phyloP scores from a whole-genome alignment of 2,797 vertebrate species.

The Sebastes kiyomatsui region DNA sequence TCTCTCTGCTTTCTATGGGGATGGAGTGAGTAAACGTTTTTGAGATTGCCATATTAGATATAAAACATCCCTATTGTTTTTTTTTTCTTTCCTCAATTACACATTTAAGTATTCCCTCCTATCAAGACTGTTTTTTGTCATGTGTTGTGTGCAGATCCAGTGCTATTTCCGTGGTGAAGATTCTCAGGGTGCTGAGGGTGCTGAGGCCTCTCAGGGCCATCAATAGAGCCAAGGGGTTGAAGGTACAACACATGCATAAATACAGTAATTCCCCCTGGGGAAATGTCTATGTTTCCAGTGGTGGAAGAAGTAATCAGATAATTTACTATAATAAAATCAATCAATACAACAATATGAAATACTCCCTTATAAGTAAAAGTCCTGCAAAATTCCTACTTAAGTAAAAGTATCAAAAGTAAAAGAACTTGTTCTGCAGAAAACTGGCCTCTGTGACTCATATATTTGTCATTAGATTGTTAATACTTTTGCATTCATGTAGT shows the following conservation, averaged over 20 bases:
- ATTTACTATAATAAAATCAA: not conserved
- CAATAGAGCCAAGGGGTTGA: conserved; percentile 96
- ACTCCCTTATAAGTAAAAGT: not conserved
- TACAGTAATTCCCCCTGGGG: not conserved
- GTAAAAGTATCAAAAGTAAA: not conserved
- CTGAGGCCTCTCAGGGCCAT: conserved; percentile 95
- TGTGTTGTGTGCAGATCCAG: conserved; percentile 86
- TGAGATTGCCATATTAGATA: not conserved
- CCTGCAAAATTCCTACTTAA: not conserved
- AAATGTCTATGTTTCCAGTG: not conserved
- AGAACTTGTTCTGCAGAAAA: not conserved
- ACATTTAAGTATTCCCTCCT: not conserved
- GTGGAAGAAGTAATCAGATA: not conserved
- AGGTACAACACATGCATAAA: conserved; percentile 79
- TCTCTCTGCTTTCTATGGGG: conserved; percentile 96
- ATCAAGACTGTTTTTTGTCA: not conserved
- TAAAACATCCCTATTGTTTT: not conserved
- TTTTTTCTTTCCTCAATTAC: not conserved
- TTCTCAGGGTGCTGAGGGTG: conserved; percentile 96
- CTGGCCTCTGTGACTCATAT: too few species aligned
- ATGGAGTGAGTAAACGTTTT: conserved; percentile 87
- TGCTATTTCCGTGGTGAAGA: conserved; percentile 98
- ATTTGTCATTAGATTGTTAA: too few species aligned
- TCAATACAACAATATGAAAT: not conserved
- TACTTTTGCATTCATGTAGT: too few species aligned